A percentile compares a stretch with the other conserved stretches of the same genome.
Evolutionary conservation across 2,113 vertebrate genomes (phyloP).

Genomic region (Pterocles gutturalis): DNA sequence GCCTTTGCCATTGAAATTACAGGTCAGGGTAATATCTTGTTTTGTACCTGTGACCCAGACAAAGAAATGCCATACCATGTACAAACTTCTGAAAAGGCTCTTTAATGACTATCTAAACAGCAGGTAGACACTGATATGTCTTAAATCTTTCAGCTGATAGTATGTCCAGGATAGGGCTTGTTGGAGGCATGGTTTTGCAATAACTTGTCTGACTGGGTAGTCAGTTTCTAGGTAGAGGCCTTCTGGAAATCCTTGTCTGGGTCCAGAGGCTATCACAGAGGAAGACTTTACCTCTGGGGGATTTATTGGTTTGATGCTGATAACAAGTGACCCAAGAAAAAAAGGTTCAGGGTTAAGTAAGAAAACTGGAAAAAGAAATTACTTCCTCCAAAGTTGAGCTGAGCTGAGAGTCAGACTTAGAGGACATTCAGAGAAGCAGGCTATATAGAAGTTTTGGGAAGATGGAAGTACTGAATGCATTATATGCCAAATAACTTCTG

Average conservation of each 20-base stretch:
- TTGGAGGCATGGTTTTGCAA: background rate
- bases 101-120: background rate
- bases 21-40: background rate
- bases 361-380: background rate
- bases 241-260: background rate
- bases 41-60: background rate
- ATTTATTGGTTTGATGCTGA: background rate
- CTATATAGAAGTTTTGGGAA: background rate
- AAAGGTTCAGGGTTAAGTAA: background rate
- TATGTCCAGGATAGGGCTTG: background rate
- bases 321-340: background rate
- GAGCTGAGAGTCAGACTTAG: background rate
- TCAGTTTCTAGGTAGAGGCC: background rate
- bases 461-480: background rate
- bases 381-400: background rate
- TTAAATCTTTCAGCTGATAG: background rate
- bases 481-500: background rate
- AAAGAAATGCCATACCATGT: background rate
- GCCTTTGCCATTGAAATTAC: background rate
- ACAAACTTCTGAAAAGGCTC: background rate
- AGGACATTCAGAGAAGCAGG: background rate
- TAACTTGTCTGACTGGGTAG: background rate
- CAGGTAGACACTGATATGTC: background rate
- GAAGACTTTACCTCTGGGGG: background rate
- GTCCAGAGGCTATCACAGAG: background rate